Conservation (phyloP, 1,140 invertebrate species). For the Lerema accius region DNA sequence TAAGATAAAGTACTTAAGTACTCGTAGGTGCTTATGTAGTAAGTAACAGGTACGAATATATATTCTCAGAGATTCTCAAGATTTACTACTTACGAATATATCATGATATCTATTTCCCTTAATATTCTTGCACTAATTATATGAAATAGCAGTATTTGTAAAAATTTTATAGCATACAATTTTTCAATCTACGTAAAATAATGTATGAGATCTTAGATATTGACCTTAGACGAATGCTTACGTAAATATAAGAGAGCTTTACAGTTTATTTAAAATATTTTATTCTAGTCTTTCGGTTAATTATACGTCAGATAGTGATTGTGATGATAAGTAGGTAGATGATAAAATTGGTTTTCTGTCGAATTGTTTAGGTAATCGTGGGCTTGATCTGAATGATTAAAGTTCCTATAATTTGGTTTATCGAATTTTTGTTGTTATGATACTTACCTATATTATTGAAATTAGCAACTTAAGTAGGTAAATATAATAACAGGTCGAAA, state of each 20-base stretch:
- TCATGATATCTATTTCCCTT: no score
- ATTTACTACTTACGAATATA: no score
- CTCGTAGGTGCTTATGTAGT: no score
- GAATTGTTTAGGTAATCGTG: background rate
- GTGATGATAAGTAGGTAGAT: conserved; percentile 6
- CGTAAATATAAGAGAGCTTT: conserved; percentile 15
- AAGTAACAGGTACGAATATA: no score
- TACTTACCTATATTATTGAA: conserved; percentile 1
- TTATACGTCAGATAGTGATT: conserved; percentile 15
- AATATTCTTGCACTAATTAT: no score
- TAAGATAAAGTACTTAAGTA: no score
- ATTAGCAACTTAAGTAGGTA: background rate
- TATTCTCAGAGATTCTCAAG: no score
- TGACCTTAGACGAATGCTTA: conserved; percentile 11
- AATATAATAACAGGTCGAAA: conserved; percentile 1
- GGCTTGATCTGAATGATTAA: conserved; percentile 6
- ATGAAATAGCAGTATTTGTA: no score
- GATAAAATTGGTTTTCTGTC: conserved; percentile 7
- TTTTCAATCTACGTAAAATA: background rate
- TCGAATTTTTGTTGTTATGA: conserved; percentile 2
- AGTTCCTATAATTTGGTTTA: background rate
- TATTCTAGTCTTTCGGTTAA: conserved; percentile 40
- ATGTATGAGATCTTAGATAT: conserved; percentile 7
- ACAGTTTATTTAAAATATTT: conserved; percentile 34
- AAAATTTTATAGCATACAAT: no score